Conservation (phyloP, 2,113 vertebrate species). For the Arenaria interpres region DNA sequence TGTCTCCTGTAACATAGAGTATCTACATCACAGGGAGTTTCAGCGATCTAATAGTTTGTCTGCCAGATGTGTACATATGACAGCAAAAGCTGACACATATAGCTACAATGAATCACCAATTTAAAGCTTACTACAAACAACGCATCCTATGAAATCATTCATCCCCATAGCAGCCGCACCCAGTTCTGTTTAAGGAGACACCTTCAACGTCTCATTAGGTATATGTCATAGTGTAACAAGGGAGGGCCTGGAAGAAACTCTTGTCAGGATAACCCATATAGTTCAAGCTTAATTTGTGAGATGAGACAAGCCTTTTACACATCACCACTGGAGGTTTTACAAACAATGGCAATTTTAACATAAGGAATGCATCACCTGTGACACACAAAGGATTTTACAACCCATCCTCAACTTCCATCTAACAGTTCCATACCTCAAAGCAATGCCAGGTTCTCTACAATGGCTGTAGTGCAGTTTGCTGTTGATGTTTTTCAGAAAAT, state of each 20-base stretch:
- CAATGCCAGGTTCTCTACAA: not conserved
- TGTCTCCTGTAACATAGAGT: not conserved
- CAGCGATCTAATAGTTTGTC: not conserved
- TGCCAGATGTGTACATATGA: not conserved
- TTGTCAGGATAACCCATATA: constrained; percentile 11
- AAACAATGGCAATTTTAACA: not conserved
- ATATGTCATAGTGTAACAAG: not conserved
- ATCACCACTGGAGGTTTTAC: not conserved
- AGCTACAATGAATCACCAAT: not conserved
- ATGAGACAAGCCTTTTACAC: not conserved
- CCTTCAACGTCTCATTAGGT: not conserved
- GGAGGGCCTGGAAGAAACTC: constrained; percentile 22
- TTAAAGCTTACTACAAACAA: constrained; percentile 18
- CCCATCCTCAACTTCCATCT: not conserved
- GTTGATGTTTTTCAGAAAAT: not conserved
- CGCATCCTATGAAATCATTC: not conserved
- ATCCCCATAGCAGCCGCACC: not conserved
- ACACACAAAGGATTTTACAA: constrained; percentile 50
- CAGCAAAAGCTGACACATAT: constrained; percentile 12
- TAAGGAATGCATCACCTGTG: not conserved
- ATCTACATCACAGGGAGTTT: not conserved
- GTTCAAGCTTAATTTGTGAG: not conserved
- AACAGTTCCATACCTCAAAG: constrained; percentile 1
- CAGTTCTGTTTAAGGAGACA: constrained; percentile 18
- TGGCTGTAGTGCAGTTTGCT: not conserved